Evolutionary conservation across 1,140 invertebrate species (phyloP).

Genomic region (Zaprionus davidi): DNA sequence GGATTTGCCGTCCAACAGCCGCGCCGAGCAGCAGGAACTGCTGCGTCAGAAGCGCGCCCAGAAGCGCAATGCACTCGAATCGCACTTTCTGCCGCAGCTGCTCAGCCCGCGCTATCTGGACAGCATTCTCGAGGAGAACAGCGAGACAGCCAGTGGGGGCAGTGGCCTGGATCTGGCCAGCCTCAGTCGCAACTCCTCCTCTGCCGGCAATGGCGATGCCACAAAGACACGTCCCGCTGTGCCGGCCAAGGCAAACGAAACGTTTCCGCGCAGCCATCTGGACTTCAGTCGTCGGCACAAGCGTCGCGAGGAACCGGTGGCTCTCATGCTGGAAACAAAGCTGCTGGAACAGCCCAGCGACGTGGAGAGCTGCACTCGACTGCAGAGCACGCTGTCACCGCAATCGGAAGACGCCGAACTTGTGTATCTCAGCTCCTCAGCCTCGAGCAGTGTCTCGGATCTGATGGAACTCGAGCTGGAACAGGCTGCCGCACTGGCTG

Average conservation of each 20-base stretch:
- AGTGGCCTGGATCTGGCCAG: not conserved
- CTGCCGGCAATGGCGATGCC: constrained; percentile 18
- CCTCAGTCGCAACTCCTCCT: constrained; percentile 30
- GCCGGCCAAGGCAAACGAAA: constrained; percentile 59
- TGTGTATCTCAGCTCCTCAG: constrained; percentile 76
- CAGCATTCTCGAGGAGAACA: constrained; percentile 87
- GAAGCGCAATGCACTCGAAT: constrained; percentile 85
- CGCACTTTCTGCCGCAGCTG: constrained; percentile 86
- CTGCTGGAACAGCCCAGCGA: constrained; percentile 66
- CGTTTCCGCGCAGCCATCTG: constrained; percentile 71
- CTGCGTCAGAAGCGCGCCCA: constrained; percentile 79
- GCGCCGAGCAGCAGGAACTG: constrained; percentile 71
- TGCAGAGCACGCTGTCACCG: constrained; percentile 63
- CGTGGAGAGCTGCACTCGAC: constrained; percentile 67
- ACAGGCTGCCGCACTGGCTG: constrained; percentile 58
- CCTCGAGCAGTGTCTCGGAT: constrained; percentile 80
- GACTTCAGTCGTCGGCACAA: constrained; percentile 68
- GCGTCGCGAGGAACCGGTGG: constrained; percentile 68
- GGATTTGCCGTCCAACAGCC: constrained; percentile 48
- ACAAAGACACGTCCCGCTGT: constrained; percentile 20
- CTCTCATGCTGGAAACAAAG: constrained; percentile 71
- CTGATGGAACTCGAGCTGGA: constrained; percentile 75
- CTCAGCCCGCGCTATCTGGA: constrained; percentile 86
- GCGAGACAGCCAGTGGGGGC: constrained; percentile 84
- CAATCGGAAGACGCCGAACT: constrained; percentile 75